Evolutionary conservation across 2,888 invertebrate species (phyloP).

Genomic region (Apantesis nais): DNA sequence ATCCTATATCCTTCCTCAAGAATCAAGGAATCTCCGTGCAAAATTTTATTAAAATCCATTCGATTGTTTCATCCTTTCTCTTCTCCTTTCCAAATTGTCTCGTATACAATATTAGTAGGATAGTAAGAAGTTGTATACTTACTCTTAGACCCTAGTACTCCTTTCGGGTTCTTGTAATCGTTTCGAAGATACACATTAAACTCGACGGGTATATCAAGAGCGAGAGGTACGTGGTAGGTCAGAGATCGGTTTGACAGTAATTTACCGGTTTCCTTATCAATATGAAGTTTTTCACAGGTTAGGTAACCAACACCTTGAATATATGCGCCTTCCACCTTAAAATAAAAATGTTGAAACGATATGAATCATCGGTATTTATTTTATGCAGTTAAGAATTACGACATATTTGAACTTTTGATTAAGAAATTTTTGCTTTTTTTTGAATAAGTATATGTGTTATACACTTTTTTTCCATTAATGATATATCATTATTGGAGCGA

Average conservation of each 20-base stretch:
- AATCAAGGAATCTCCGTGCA: too few species aligned
- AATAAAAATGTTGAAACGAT: constrained; percentile 17
- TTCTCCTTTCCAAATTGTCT: background rate
- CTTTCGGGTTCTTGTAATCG: constrained; percentile 87
- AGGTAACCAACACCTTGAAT: constrained; percentile 89
- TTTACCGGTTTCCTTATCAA: constrained; percentile 86
- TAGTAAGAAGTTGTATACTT: background rate
- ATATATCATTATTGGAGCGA: too few species aligned
- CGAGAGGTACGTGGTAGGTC: constrained; percentile 89
- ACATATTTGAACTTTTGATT: too few species aligned
- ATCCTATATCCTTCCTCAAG: too few species aligned
- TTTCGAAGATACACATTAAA: constrained; percentile 87
- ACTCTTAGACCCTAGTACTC: constrained; percentile 90
- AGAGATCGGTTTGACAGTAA: constrained; percentile 89
- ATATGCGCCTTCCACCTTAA: constrained; percentile 89
- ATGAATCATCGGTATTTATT: too few species aligned
- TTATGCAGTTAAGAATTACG: too few species aligned
- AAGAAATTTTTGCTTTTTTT: too few species aligned
- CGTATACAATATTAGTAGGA: background rate
- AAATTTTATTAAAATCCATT: too few species aligned
- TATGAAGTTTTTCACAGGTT: constrained; percentile 88
- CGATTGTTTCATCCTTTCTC: too few species aligned
- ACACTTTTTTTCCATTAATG: too few species aligned
- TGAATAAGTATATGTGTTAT: too few species aligned
- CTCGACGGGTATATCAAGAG: constrained; percentile 88